phyloP scores from a whole-genome alignment of 1,140 invertebrate species.

The Aricia agestis region DNA sequence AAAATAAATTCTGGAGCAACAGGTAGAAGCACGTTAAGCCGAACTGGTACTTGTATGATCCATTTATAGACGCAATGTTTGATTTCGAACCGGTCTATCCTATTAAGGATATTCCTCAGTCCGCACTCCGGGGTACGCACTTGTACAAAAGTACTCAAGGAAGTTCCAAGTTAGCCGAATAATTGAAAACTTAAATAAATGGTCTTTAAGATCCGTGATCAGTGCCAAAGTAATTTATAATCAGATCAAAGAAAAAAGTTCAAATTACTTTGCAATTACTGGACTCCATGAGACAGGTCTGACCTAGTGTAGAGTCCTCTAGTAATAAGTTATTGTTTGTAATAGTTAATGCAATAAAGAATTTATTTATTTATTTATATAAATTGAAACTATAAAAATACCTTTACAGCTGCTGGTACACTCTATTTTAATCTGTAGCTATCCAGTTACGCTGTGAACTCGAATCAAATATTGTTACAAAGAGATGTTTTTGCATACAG shows the following conservation, averaged over 20 bases:
- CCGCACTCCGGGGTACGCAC: not conserved
- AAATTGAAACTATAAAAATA: not conserved
- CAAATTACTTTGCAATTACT: too few species aligned
- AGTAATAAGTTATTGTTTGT: too few species aligned
- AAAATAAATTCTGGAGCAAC: not conserved
- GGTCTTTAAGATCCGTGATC: not conserved
- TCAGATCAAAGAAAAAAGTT: too few species aligned
- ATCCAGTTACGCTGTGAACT: not conserved
- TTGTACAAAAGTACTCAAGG: not conserved
- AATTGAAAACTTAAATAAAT: not conserved
- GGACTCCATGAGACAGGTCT: too few species aligned
- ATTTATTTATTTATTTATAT: too few species aligned
- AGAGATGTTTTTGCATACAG: not conserved
- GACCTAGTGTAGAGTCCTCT: too few species aligned
- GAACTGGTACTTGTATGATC: not conserved
- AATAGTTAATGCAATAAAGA: too few species aligned
- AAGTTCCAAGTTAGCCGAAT: not conserved
- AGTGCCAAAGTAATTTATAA: too few species aligned
- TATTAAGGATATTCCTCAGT: not conserved
- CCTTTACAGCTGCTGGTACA: not conserved
- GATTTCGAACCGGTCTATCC: constrained; percentile 11
- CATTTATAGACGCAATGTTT: constrained; percentile 12
- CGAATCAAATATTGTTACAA: not conserved
- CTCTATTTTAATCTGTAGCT: not conserved
- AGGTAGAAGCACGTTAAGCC: not conserved